Evolutionary conservation across 2,797 vertebrate genomes (phyloP), one percentile per base, ranked within the genome.

Genomic region (Phalanger gymnotis): DNA sequence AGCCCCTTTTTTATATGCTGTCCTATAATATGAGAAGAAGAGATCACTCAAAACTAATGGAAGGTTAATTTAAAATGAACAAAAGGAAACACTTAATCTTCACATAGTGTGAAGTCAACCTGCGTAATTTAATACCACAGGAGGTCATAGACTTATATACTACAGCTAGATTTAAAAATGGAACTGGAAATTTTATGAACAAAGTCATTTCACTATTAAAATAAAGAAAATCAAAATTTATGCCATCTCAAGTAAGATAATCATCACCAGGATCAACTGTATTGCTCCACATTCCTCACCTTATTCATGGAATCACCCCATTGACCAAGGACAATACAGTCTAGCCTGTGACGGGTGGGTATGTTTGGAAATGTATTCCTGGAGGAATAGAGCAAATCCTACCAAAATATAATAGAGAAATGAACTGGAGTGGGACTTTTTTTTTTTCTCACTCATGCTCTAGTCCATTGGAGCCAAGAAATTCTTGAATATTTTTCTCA

Each of bases 31-130:
- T 92, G 94, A 97, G 96, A 98, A 97, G 92, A 97, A 98, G 96
- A 97, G 94, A 98, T 98, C 98, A 98, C 96, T 98, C 94, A 95
- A 97, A 98, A 98, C 97, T 98, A 98, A 98, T 98, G 97, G 98
- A 97, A 98, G 97, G 96, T 98, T 98, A 98, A 98, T 98, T 98
- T 98, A 98, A 98, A 98, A 98, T 96, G 98, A 98, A 98, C 95
- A 96, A 96, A 97, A 96, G 95, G 92, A 96, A 98, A 98, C 97
- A 97, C 98, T 98, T 96, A 96, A 96, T 98, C 98, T 98, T 98
- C 97, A 96, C 53, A 27, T 91, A 97, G 97, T 97, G 96, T 98
- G 98, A 98, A 98, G 97, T 98, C 98, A 98, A 97, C 98, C 97
- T 96, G 95, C 92, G 10, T 97, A 98, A 98, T 98, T 98, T 96